phyloP scores from a whole-genome alignment of 2,797 vertebrate genomes.

The Chiroxiphia lanceolata region DNA sequence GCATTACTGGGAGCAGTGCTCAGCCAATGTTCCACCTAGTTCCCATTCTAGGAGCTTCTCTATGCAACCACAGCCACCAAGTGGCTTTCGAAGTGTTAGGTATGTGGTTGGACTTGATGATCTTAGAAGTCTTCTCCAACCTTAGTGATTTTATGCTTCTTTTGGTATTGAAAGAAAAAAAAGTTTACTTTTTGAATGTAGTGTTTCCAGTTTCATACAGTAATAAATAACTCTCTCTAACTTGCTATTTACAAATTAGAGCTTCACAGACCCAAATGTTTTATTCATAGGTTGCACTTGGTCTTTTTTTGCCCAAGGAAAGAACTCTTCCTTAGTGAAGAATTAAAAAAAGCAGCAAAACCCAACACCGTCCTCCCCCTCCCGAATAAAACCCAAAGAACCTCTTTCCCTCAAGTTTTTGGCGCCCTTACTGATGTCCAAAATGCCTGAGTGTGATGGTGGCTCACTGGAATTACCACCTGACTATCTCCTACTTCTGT shows the following conservation, averaged over 20 bases:
- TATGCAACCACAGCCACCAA: neutral
- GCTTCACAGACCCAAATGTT: neutral
- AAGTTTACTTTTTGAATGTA: neutral
- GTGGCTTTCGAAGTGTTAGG: neutral
- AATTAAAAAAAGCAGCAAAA: rapidly evolving
- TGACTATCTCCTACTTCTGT: neutral
- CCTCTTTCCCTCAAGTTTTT: neutral
- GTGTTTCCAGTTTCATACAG: neutral
- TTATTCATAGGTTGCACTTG: neutral
- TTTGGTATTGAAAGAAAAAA: neutral
- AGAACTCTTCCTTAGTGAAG: neutral
- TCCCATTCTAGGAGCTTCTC: neutral
- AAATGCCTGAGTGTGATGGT: neutral
- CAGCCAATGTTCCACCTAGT: rapidly evolving
- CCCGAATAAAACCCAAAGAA: rapidly evolving
- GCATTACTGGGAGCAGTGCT: neutral
- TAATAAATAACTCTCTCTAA: neutral
- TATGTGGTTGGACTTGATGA: neutral
- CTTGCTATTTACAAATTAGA: neutral
- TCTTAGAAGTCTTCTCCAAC: neutral
- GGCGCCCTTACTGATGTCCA: neutral
- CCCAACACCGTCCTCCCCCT: rapidly evolving
- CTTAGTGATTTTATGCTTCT: neutral
- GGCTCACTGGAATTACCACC: neutral
- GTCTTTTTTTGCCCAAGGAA: neutral